Base-by-base conservation (phyloP, 2,113 vertebrate genomes). In the Pycnonotus jocosus region DNA sequence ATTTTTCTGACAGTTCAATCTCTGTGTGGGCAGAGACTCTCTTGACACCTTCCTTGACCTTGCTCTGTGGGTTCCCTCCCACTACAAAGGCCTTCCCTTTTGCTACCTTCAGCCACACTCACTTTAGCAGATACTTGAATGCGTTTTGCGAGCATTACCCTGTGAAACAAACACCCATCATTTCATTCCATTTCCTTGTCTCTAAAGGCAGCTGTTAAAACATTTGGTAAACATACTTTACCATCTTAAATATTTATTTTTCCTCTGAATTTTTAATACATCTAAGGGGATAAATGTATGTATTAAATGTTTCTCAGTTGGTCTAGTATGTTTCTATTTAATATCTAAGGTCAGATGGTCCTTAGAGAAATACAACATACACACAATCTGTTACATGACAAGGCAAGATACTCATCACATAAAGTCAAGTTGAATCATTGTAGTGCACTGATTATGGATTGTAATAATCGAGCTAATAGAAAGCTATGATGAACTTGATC, bases 241-340 rank as follows among this genome's bases (percentile, higher is more conserved):
- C 97, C 96, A 97, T 98, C 97, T 98, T 97, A 98, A 98, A 98
- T 98, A 98, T 97, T 98, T 98, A 97, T 98, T 98, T 98, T 98
- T 98, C 97, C 97, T 98, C 98, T 98, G 98, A 98, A 98, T 98
- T 98, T 98, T 97, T 97, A 96, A 98, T 98, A 97, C 94, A 97
- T 97, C 96, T 95, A 97, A 97, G 96, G 94, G 96, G 95, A 97
- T 96, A 96, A 98, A 98, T 97, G 95, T 97, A 97, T 97, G 96
- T 98, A 96, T 97, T 98, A 98, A 98, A 97, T 98, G 97, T 97
- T 98, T 98, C 97, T 97, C 97, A 97, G 97, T 98, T 98, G 97
- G 97, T 97, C 98, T 98, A 97, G 97, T 98, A 97, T 98, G 97
- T 98, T 98, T 98, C 97, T 97, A 81, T 98, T 97, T 98, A 97